Conservation (phyloP, 2,888 invertebrate genomes). For the Eupeodes latifasciatus region DNA sequence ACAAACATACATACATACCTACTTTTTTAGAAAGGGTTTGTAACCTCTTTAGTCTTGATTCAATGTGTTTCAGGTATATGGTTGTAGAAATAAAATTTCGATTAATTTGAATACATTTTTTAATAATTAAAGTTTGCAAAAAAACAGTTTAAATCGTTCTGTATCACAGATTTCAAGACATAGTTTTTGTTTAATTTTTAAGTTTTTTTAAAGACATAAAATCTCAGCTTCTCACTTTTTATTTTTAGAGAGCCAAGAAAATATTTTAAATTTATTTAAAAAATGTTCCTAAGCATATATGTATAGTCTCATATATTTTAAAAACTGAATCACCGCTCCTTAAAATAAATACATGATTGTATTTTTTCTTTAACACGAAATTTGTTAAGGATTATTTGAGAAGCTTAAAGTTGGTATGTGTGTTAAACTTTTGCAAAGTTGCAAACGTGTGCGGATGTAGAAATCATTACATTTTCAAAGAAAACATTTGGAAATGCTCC, state of each 20-base stretch:
- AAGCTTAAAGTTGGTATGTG: constrained; percentile 15
- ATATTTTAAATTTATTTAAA: neutral
- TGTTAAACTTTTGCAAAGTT: neutral
- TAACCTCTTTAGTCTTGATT: neutral
- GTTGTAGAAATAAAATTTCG: neutral
- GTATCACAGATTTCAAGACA: neutral
- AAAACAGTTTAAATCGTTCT: neutral
- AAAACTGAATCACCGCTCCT: neutral
- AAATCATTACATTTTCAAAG: constrained; percentile 39
- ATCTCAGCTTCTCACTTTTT: too few species aligned
- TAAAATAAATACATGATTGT: neutral
- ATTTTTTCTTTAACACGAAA: neutral
- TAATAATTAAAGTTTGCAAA: neutral
- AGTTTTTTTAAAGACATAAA: neutral
- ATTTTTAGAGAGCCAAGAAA: neutral
- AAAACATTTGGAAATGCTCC: constrained; percentile 39
- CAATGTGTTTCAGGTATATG: neutral
- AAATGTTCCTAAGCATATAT: neutral
- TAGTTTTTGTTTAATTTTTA: neutral
- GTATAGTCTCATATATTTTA: neutral
- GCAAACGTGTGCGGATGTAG: constrained; percentile 25
- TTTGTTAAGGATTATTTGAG: neutral
- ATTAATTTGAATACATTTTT: neutral
- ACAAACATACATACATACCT: constrained; percentile 12
- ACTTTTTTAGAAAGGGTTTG: neutral